Evolutionary conservation across 1,140 invertebrate genomes (phyloP).

Genomic region (Panagrolaimus sp.): DNA sequence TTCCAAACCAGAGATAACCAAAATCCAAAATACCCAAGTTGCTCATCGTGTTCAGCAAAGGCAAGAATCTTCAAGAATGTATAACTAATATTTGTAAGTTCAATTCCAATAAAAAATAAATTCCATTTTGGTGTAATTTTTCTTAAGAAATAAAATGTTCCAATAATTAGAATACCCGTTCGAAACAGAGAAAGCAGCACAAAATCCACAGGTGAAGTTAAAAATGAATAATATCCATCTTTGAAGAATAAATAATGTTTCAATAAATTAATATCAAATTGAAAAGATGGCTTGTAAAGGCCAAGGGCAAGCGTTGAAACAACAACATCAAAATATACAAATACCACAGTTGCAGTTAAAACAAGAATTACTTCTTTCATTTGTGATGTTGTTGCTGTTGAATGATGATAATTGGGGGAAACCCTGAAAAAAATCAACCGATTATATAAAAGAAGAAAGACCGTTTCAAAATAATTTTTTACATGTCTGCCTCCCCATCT

Average conservation of each 20-base stretch:
- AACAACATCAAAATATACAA: neutral
- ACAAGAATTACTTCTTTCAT: neutral
- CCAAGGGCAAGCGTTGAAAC: neutral
- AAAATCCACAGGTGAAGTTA: neutral
- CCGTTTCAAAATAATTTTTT: too few relatives aligned
- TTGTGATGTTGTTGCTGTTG: too few relatives aligned
- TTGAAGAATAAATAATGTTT: neutral
- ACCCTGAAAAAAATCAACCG: too few relatives aligned
- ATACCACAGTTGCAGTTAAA: neutral
- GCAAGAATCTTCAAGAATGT: conserved; percentile 16
- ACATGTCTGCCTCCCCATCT: too few relatives aligned
- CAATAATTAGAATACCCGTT: neutral
- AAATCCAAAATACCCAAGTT: conserved; percentile 15
- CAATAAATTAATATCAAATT: neutral
- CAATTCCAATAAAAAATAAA: conserved; percentile 9
- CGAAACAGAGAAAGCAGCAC: neutral
- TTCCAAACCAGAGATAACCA: conserved; percentile 22
- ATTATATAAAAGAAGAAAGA: too few relatives aligned
- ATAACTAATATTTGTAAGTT: conserved; percentile 13
- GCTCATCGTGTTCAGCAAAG: conserved; percentile 21
- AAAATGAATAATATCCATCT: neutral
- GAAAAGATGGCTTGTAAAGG: conserved; percentile 6
- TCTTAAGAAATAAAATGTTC: neutral
- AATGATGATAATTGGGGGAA: too few relatives aligned
- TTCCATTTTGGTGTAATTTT: neutral